Evolutionary conservation across 2,888 invertebrate genomes (phyloP).

Genomic region (Lithosia quadra): DNA sequence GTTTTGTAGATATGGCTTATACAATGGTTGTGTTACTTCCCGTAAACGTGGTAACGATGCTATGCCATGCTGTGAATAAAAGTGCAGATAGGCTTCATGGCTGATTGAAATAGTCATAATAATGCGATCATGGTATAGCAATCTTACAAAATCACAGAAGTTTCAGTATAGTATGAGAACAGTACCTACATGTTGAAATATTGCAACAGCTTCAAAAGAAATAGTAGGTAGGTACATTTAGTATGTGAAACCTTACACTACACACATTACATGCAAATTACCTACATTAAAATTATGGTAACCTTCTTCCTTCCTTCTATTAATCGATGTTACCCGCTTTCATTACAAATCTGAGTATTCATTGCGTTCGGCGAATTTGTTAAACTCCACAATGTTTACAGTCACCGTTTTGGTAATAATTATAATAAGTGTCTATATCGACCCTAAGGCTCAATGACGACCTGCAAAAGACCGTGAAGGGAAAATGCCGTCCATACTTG

Average conservation of each 20-base stretch:
- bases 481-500: too few species aligned
- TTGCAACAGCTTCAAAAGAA: not conserved
- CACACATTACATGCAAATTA: constrained; percentile 27
- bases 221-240: constrained; percentile 15
- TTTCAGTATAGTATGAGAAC: too few species aligned
- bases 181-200: not conserved
- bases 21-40: not conserved
- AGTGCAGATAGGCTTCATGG: too few species aligned
- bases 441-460: too few species aligned
- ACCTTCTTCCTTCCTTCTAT: constrained; percentile 21
- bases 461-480: too few species aligned
- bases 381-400: not conserved
- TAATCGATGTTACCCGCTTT: not conserved
- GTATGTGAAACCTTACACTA: constrained; percentile 30
- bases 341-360: not conserved
- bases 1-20: not conserved
- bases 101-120: too few species aligned
- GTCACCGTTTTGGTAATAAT: not conserved
- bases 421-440: not conserved
- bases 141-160: not conserved
- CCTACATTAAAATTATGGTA: constrained; percentile 18
- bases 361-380: not conserved
- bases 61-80: too few species aligned
- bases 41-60: not conserved
- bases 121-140: too few species aligned